These are phyloP conservation scores for Drosophila neonasuta DNA, from an alignment of 2,888 invertebrate genomes.

Conservation along the genomic window DNA sequence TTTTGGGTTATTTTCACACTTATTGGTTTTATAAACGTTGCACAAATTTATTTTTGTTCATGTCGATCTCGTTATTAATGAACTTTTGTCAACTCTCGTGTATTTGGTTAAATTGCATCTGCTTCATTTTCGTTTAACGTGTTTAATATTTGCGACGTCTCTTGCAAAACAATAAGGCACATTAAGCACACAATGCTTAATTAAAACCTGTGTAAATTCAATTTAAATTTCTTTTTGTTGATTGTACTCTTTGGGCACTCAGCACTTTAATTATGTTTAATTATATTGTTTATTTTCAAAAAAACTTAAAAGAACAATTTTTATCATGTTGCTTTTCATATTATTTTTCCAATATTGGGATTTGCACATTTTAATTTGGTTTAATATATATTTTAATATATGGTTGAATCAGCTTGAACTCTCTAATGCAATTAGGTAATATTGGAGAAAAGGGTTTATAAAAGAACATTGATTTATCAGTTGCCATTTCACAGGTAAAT, in stretches of 20 bases:
- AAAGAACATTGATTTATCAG: neutral
- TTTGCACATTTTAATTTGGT: neutral
- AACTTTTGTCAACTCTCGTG: conserved; percentile 19
- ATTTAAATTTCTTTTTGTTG: conserved; percentile 21
- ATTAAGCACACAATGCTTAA: conserved; percentile 24
- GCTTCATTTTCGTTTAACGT: conserved; percentile 21
- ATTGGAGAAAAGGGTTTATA: neutral
- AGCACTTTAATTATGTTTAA: conserved; percentile 6
- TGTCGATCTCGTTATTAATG: conserved; percentile 55
- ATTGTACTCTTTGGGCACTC: neutral
- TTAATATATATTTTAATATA: neutral
- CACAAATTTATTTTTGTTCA: conserved; percentile 33
- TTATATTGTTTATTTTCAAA: conserved; percentile 1
- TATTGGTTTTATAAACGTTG: conserved; percentile 31
- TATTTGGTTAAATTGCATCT: conserved; percentile 16
- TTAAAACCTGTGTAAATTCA: conserved; percentile 25
- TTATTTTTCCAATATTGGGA: no score
- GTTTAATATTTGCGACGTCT: conserved; percentile 24
- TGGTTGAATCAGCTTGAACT: no score
- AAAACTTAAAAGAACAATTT: neutral
- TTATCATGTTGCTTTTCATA: no score
- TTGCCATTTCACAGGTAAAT: neutral
- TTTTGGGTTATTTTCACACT: conserved; percentile 3
- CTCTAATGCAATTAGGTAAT: no score
- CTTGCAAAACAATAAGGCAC: conserved; percentile 30